Evolutionary conservation across 2,113 vertebrate genomes (phyloP).

Genomic region (Pantherophis guttatus): DNA sequence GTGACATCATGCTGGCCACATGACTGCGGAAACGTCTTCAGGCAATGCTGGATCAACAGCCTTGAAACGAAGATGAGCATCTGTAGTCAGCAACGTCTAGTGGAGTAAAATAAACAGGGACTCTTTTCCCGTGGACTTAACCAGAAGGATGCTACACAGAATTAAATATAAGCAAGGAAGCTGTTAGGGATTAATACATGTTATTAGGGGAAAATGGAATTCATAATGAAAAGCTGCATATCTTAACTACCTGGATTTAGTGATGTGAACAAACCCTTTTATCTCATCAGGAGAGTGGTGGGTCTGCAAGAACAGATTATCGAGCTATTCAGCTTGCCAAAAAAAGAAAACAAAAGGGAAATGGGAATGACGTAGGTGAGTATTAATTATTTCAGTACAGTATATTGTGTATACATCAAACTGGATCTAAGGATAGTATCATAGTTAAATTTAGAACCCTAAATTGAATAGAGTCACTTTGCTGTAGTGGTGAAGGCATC

Average conservation of each 20-base stretch:
- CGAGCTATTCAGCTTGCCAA: constrained; percentile 93
- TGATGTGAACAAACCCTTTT: constrained; percentile 52
- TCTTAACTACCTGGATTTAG: constrained; percentile 12
- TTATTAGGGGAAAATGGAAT: background rate
- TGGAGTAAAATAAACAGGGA: background rate
- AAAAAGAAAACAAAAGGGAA: constrained; percentile 84
- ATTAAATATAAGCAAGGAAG: background rate
- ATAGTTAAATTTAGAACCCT: background rate
- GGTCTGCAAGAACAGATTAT: constrained; percentile 94
- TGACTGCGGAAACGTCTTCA: fast-evolving
- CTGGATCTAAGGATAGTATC: background rate
- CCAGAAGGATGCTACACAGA: background rate
- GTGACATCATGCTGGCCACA: background rate
- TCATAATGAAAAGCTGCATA: background rate
- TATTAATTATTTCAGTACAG: background rate
- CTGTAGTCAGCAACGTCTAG: background rate
- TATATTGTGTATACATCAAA: background rate
- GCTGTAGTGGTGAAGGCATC: background rate
- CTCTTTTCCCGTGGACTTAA: background rate
- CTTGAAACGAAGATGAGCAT: background rate
- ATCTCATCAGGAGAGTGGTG: constrained; percentile 82
- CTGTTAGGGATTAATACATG: background rate
- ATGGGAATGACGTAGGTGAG: constrained; percentile 75
- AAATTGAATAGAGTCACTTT: background rate
- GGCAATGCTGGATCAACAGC: background rate